Base-by-base conservation (phyloP, 2,113 vertebrate genomes). In the Platichthys stellatus region DNA sequence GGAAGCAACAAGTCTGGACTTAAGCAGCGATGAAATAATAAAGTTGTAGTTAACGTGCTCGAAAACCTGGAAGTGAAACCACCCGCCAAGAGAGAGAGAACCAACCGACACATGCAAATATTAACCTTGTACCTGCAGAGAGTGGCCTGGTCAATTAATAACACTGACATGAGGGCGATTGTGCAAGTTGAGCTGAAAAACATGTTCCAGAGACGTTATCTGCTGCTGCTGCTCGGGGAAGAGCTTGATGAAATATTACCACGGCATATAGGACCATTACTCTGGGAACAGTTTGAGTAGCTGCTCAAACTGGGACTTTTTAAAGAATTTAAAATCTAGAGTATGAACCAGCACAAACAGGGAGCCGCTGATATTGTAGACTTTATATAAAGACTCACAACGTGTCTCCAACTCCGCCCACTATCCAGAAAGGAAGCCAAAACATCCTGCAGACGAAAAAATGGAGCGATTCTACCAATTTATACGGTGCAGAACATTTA, bases 11-110 rank as follows among this genome's bases (percentile, higher is more conserved):
- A 18, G 35, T 45, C 28, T 28, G 28, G 28, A 28, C 4, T 28
- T 28, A 28, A 4, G 28, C 5, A 31, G 28, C 5, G 28, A 31
- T 31, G 10, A 11, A 40, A 40, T 11, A 10, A 40, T 40, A 40
- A 40, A 40, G 38, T 12, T 40, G 10, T 10, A 31, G 31, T 5
- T 31, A 31, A 31, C 31, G 31, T 31, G 64, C 62, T 56, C 28
- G 26, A 80, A 68, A 77, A 84, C 12, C 38, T 38, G 35, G 35
- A 13, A 43, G 75, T 60, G 62, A 80, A 85, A 83, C 31, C 49
- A 63, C 40, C 3, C n/a, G 40, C 51, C 64, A 76, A 26, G 20
- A 54, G 18, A n/a, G 0, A 53, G 7, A 21, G 51, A 54, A 54
- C 5, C 7, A 51, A 18, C 18, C 6, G 3, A 4, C 47, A 7